Conservation (phyloP, 2,797 vertebrate species). For the Acropternis orthonyx region DNA sequence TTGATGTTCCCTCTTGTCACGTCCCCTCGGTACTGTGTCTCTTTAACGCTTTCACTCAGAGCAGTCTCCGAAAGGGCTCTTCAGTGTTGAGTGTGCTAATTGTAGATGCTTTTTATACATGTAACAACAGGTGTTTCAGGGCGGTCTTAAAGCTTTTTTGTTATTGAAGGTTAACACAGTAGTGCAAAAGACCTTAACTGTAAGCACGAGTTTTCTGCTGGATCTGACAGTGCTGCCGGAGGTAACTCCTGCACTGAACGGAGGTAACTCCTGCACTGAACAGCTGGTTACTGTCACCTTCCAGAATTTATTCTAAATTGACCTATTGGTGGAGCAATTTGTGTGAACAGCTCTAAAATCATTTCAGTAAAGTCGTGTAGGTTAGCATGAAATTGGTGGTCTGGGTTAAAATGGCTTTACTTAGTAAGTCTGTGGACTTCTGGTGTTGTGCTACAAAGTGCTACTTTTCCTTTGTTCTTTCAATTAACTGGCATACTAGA, state of each 20-base stretch:
- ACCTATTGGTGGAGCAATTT: background rate
- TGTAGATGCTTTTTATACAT: background rate
- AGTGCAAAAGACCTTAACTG: background rate
- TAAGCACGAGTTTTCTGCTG: background rate
- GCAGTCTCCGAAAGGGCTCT: background rate
- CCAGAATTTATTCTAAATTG: background rate
- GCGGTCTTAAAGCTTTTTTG: background rate
- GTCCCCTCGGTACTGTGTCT: rapidly evolving
- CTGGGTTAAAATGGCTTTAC: background rate
- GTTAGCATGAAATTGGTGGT: background rate
- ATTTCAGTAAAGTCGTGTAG: rapidly evolving
- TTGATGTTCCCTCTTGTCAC: background rate
- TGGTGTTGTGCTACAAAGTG: background rate
- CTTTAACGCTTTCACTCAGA: background rate
- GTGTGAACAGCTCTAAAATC: background rate
- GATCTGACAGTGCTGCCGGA: background rate
- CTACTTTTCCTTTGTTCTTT: background rate
- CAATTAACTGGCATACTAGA: background rate
- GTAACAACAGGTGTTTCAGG: background rate
- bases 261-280: background rate
- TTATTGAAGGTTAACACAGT: background rate
- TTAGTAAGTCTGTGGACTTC: background rate
- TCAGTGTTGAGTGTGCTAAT: background rate
- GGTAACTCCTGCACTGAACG: background rate
- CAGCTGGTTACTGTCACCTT: background rate